These are phyloP conservation scores for Dipus sagitta DNA, from an alignment of 2,797 vertebrate species.

Conservation along the genomic window DNA sequence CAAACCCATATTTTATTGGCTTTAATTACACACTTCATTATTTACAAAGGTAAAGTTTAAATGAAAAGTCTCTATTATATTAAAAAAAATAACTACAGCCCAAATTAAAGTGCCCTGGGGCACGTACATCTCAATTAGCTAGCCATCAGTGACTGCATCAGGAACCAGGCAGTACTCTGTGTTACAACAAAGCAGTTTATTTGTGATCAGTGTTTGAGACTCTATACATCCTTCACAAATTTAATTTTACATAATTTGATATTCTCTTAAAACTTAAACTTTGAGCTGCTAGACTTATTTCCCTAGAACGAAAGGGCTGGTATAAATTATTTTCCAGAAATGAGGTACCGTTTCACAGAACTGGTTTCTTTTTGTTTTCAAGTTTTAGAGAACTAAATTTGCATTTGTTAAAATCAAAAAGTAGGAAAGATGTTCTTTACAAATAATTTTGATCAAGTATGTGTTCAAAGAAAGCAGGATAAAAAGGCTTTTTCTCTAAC, in stretches of 20 bases:
- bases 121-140: slow-evolving; percentile 85
- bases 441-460: slow-evolving; percentile 93
- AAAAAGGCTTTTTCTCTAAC: slow-evolving; percentile 91
- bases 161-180: slow-evolving; percentile 93
- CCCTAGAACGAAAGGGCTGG: slow-evolving; percentile 92
- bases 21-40: slow-evolving; percentile 87
- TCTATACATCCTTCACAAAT: slow-evolving; percentile 97
- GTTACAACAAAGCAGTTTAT: slow-evolving; percentile 95
- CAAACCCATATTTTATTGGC: slow-evolving; percentile 87
- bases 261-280: slow-evolving; percentile 91
- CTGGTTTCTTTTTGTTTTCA: slow-evolving; percentile 93
- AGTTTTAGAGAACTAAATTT: slow-evolving; percentile 97
- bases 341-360: slow-evolving; percentile 99
- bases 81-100: slow-evolving; percentile 85
- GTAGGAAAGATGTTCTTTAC: slow-evolving; percentile 94
- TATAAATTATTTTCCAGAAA: slow-evolving; percentile 95
- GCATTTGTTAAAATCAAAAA: slow-evolving; percentile 93
- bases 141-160: slow-evolving; percentile 87
- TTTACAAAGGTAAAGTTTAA: slow-evolving; percentile 89
- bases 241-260: slow-evolving; percentile 94
- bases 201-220: slow-evolving; percentile 93
- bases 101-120: slow-evolving; percentile 86
- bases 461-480: slow-evolving; percentile 92
- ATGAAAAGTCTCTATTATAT: slow-evolving; percentile 85
- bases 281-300: slow-evolving; percentile 89